phyloP scores from a whole-genome alignment of 1,140 invertebrate genomes.

The Drosophila teissieri region DNA sequence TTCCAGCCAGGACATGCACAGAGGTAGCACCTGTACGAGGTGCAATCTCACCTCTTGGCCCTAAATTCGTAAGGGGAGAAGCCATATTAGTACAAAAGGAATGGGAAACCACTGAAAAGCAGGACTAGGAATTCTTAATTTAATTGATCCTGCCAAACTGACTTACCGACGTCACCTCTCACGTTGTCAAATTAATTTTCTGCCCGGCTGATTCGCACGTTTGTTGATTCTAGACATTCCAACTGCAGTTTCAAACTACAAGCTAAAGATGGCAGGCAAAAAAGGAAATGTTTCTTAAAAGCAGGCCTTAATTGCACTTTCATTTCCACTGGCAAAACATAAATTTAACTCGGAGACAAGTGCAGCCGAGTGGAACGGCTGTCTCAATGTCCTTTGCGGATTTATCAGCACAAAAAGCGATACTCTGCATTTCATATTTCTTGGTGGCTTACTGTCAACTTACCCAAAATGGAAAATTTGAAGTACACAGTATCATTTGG shows the following conservation, averaged over 20 bases:
- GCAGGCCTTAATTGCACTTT: conserved; percentile 66
- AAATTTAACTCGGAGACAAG: conserved; percentile 36
- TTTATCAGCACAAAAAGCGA: conserved; percentile 13
- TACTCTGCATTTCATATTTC: conserved; percentile 43
- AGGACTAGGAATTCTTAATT: background rate
- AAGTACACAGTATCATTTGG: conserved; percentile 19
- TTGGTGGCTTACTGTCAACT: conserved; percentile 45
- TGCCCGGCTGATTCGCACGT: conserved; percentile 32
- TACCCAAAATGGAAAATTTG: conserved; percentile 47
- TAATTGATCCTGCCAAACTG: conserved; percentile 2
- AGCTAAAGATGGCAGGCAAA: conserved; percentile 5
- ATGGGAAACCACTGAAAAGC: background rate
- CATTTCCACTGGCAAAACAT: conserved; percentile 32
- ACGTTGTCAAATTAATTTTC: conserved; percentile 65
- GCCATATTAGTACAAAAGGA: background rate
- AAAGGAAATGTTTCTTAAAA: conserved; percentile 42
- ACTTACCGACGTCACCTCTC: conserved; percentile 5
- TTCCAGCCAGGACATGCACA: conserved; percentile 7
- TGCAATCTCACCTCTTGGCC: too few relatives aligned
- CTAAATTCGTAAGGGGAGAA: too few relatives aligned
- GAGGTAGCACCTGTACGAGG: background rate
- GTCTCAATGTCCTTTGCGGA: conserved; percentile 19
- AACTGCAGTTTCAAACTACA: conserved; percentile 17
- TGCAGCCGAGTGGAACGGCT: conserved; percentile 32
- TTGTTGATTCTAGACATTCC: conserved; percentile 59